Evolutionary conservation across 2,888 invertebrate genomes (phyloP), one percentile per base, ranked within the genome.

Genomic region (Smittia aterrima): DNA sequence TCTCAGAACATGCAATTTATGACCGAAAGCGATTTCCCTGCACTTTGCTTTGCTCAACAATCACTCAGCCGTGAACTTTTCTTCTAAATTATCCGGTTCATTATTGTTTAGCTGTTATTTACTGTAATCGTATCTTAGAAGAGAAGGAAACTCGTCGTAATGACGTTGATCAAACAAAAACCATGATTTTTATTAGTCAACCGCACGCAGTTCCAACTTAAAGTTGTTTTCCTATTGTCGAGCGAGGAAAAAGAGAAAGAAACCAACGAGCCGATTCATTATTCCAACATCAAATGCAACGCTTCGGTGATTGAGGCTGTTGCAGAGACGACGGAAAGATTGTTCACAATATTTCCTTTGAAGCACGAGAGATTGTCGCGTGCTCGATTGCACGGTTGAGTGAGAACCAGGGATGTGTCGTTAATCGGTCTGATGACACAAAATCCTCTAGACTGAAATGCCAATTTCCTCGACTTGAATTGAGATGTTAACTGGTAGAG

Each of bases 271-370:
- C 18, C 58, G 22, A 58, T 20, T 70, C 54, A 70, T 70, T 70
- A 54, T 70, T 54, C 53, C 70, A 54, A 70, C 70, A 70, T 70
- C 70, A 70, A 54, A 54, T 70, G 70, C 70, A 70, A 58, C 16
- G 47, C n/a, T 47, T n/a, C 4, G 47, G 47, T 47, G 47, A 16
- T n/a, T 47, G 47, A 47, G 47, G 47, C 47, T 47, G 47, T n/a
- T 47, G 47, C 47, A 47, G 47, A n/a, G 11, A 32, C 32, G 47
- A 32, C 32, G 16, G 47, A 47, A 47, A 47, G 47, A 47, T 47
- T 47, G 47, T 47, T 47, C 25, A 70, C 25, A 67, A 41, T 24
- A 27, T 53, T 53, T 70, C 32, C 54, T 70, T 70, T 70, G 70
- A 70, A 32, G 40, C 41, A 22, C 67, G 41, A 67, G 20, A 22